Base-by-base conservation (phyloP, 2,888 invertebrate species). In the Cryptocephalus moraei region DNA sequence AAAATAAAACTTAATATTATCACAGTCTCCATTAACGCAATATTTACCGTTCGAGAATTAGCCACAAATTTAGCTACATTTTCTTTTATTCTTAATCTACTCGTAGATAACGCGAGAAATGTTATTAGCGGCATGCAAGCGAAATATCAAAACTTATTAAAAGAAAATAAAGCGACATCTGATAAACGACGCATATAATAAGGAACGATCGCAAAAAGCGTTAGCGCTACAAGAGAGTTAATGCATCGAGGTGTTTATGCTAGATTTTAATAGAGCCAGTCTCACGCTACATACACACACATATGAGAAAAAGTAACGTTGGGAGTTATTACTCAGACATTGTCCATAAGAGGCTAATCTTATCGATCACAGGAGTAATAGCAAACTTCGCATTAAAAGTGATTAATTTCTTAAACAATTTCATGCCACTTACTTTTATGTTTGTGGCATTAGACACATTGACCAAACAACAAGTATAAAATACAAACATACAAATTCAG, bases 221-320 rank as follows among this genome's bases (percentile, higher is more conserved):
- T 60, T 60, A 62, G 56, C 55, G 55, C 54, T 52, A 54, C 57
- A 47, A 51, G 57, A 51, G 57, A 60, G 62, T 61, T 64, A 65
- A 64, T 64, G 63, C 62, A 58, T 61, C 64, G 61, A 64, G 64
- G 65, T 65, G 64, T 64, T 63, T 64, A 63, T 58, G 60, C 59
- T 60, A 62, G 62, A 61, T 63, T 62, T 64, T 64, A 65, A 65
- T 62, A 56, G 61, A 56, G 50, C 52, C 50, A 56, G 55, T 56
- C 59, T 56, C 64, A 63, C 62, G 64, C 64, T 54, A 63, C 51
- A 54, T 53, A 50, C 43, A 39, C 40, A 32, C 22, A 43, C 42
- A 36, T 39, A 39, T 39, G 44, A 52, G 53, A 52, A 51, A 53
- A 49, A 41, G 41, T 22, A 41, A 44, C 46, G 40, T 33, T 11